Evolutionary conservation across 2,888 invertebrate species (phyloP).

Genomic region (Corythucha ciliata): DNA sequence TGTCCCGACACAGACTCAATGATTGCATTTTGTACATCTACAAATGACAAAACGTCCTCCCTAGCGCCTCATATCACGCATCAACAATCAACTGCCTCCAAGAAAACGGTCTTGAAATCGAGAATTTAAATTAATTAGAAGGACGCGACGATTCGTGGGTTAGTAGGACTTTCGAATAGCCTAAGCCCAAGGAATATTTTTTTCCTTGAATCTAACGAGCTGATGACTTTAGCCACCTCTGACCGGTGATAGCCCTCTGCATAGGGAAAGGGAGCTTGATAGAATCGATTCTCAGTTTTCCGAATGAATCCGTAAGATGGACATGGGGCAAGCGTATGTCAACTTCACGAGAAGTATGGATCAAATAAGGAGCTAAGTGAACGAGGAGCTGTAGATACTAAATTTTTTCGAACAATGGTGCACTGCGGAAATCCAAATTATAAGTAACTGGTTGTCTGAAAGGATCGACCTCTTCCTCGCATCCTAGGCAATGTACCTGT

Average conservation of each 20-base stretch:
- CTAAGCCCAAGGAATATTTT: no score
- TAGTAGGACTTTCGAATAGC: no score
- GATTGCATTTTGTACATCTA: no score
- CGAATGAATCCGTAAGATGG: conserved; percentile 90
- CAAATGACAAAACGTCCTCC: no score
- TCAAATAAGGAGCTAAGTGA: conserved; percentile 92
- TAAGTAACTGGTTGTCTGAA: conserved; percentile 90
- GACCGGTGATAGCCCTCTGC: conserved; percentile 83
- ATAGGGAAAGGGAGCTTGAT: conserved; percentile 97
- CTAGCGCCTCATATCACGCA: no score
- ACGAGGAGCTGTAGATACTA: conserved; percentile 73
- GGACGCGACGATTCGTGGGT: no score
- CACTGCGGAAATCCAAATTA: conserved; percentile 82
- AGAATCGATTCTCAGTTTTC: conserved; percentile 81
- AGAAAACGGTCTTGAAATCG: no score
- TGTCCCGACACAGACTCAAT: no score
- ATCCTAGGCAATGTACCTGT: conserved; percentile 95
- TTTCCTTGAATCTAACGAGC: no score
- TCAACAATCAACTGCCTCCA: no score
- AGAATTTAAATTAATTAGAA: no score
- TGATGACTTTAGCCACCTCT: no score
- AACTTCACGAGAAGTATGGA: conserved; percentile 97
- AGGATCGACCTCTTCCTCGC: conserved; percentile 84
- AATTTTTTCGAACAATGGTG: conserved; percentile 89
- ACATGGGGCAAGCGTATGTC: conserved; percentile 95